phyloP scores from a whole-genome alignment of 2,888 invertebrate species.

The Cantharis rufa region DNA sequence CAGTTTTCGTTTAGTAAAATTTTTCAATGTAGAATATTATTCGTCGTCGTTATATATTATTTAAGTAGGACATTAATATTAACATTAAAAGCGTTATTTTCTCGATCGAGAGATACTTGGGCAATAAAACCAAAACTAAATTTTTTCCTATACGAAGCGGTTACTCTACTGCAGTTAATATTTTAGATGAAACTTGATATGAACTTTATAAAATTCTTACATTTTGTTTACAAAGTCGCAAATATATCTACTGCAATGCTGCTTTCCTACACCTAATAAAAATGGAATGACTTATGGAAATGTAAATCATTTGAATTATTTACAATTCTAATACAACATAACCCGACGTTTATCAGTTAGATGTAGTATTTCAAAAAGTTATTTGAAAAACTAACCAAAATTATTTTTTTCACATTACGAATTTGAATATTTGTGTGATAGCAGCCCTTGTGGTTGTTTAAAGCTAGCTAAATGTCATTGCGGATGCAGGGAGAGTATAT shows the following conservation, averaged over 20 bases:
- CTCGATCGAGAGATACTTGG: neutral
- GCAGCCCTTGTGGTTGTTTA: no score
- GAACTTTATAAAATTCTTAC: neutral
- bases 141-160: neutral
- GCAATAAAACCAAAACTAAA: neutral
- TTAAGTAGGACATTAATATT: neutral
- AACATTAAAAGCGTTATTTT: neutral
- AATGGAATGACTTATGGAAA: neutral
- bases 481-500: no score
- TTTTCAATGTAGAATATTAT: no score
- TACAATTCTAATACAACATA: neutral
- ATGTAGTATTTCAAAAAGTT: neutral
- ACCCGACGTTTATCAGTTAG: neutral
- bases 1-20: no score
- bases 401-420: no score
- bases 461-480: no score
- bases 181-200: neutral
- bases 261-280: neutral
- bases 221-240: neutral
- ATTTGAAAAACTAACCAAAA: no score
- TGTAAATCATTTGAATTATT: neutral
- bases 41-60: no score
- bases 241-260: neutral
- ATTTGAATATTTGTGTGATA: no score
- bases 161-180: neutral